Conservation (phyloP, 2,113 vertebrate genomes). For the Mystacornis crossleyi region DNA sequence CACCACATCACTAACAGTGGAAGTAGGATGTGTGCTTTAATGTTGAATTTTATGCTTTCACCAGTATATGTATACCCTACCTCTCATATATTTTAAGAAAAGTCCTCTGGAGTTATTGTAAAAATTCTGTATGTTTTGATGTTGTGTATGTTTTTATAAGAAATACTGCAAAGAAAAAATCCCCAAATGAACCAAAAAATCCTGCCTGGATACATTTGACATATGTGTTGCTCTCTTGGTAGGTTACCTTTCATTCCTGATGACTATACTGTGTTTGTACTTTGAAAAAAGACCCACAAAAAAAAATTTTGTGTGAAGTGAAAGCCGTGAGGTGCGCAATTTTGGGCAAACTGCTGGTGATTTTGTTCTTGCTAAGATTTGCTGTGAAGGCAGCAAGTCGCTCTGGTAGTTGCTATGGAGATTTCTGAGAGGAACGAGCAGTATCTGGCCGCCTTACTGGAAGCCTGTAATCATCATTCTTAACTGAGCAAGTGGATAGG, state of each 20-base stretch:
- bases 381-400: conserved; percentile 36
- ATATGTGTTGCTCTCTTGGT: not conserved
- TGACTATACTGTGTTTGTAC: not conserved
- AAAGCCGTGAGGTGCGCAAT: conserved; percentile 17
- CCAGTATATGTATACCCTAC: not conserved
- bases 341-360: conserved; percentile 36
- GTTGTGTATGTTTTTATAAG: conserved; percentile 28
- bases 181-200: not conserved
- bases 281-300: not conserved
- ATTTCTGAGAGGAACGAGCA: conserved; percentile 51
- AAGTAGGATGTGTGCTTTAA: conserved; percentile 26
- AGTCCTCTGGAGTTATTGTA: conserved; percentile 18
- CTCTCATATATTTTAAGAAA: not conserved
- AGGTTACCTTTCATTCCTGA: conserved; percentile 22
- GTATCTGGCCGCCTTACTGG: not conserved
- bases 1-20: conserved; percentile 16
- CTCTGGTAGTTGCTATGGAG: conserved; percentile 71
- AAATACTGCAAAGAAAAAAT: not conserved
- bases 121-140: conserved; percentile 44
- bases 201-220: not conserved
- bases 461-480: conserved; percentile 41
- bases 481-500: not conserved
- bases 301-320: not conserved
- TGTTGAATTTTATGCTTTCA: conserved; percentile 37
- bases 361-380: conserved; percentile 52